Conservation (phyloP, 2,888 invertebrate species). For the Papilio demoleus region DNA sequence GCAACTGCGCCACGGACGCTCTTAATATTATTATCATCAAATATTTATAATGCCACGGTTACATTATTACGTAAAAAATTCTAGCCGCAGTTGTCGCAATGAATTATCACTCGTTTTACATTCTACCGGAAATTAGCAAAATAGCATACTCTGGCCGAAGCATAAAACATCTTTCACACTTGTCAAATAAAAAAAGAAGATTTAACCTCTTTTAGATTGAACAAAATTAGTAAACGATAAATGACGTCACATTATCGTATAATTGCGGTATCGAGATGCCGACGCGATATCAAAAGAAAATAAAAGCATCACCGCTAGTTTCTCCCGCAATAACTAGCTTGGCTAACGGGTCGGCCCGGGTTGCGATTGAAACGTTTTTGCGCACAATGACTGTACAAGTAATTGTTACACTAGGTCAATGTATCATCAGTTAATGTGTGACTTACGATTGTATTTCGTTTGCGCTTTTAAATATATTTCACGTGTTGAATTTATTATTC, state of each 20-base stretch:
- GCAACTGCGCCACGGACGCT: no score
- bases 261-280: slow-evolving; percentile 65
- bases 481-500: no score
- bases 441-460: background rate
- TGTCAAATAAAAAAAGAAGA: background rate
- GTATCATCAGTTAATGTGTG: slow-evolving; percentile 31
- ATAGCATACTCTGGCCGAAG: no score
- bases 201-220: slow-evolving; percentile 33
- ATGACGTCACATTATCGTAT: slow-evolving; percentile 68
- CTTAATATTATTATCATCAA: no score
- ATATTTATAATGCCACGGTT: no score
- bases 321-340: slow-evolving; percentile 71
- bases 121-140: no score
- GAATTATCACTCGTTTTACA: no score
- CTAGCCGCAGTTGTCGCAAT: no score
- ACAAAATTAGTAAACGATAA: slow-evolving; percentile 53
- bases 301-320: slow-evolving; percentile 74
- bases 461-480: no score
- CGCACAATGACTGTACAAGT: slow-evolving; percentile 26
- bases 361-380: slow-evolving; percentile 44
- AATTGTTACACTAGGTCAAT: slow-evolving; percentile 37
- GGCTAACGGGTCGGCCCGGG: slow-evolving; percentile 56
- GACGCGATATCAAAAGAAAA: slow-evolving; percentile 72
- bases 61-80: no score
- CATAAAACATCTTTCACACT: no score